phyloP scores from a whole-genome alignment of 1,140 invertebrate species.

The Mycetomoellerius zeteki region DNA sequence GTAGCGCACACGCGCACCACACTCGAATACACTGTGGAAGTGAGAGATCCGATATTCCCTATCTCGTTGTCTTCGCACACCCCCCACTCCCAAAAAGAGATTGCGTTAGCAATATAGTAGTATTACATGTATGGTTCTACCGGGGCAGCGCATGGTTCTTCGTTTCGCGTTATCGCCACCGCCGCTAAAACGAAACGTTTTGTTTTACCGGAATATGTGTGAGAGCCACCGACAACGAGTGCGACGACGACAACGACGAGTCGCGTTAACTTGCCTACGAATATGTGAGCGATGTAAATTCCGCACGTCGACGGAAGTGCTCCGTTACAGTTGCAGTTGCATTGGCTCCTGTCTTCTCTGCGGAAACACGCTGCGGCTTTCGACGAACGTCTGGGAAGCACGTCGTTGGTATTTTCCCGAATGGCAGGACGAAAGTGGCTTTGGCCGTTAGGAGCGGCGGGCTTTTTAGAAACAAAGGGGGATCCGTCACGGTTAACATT shows the following conservation, averaged over 20 bases:
- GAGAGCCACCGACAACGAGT: background rate
- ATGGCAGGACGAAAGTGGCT: slow-evolving; percentile 63
- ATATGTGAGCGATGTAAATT: slow-evolving; percentile 70
- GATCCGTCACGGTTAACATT: slow-evolving; percentile 44
- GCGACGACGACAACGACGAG: slow-evolving; percentile 24
- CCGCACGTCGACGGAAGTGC: slow-evolving; percentile 65
- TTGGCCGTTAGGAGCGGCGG: slow-evolving; percentile 41
- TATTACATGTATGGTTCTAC: no score
- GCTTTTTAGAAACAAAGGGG: slow-evolving; percentile 48
- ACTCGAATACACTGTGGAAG: no score
- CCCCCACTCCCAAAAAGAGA: no score
- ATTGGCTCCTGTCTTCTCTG: slow-evolving; percentile 35
- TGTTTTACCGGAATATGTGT: background rate
- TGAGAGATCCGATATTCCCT: no score
- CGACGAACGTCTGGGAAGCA: slow-evolving; percentile 64
- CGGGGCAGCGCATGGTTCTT: background rate
- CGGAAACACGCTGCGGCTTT: slow-evolving; percentile 69
- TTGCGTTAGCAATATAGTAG: no score
- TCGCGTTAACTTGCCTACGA: slow-evolving; percentile 55
- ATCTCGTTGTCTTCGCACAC: no score
- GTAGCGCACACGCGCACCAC: no score
- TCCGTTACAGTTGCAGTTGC: slow-evolving; percentile 65
- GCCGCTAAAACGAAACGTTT: slow-evolving; percentile 13
- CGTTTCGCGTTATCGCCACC: slow-evolving; percentile 4
- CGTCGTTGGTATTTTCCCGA: slow-evolving; percentile 57